These are phyloP conservation scores for Amiota minor DNA, from an alignment of 2,888 invertebrate genomes.

Conservation along the genomic window DNA sequence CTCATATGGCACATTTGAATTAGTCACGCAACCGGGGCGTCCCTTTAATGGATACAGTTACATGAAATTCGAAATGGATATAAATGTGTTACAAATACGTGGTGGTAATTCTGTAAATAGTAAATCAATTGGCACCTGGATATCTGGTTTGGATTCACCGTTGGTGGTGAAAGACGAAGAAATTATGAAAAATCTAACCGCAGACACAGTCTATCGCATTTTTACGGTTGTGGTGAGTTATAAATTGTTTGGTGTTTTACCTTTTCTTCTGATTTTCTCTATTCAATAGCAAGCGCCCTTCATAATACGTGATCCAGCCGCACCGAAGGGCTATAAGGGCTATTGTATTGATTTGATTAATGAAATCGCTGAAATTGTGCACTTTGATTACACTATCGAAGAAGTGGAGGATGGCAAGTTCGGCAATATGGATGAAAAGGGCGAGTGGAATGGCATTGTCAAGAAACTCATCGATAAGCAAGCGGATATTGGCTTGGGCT, in stretches of 20 bases:
- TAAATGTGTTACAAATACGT: constrained; percentile 81
- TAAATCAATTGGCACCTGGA: constrained; percentile 83
- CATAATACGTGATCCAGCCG: constrained; percentile 80
- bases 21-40: constrained; percentile 77
- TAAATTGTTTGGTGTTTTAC: not conserved
- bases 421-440: constrained; percentile 90
- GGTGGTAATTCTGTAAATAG: constrained; percentile 84
- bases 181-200: constrained; percentile 83
- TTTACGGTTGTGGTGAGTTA: constrained; percentile 85
- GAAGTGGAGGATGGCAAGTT: constrained; percentile 87
- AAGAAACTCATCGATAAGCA: constrained; percentile 86
- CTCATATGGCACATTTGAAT: constrained; percentile 80
- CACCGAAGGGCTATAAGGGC: constrained; percentile 83
- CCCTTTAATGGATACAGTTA: constrained; percentile 81
- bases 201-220: constrained; percentile 88
- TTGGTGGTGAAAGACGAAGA: constrained; percentile 79
- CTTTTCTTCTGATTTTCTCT: not conserved
- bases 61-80: constrained; percentile 83
- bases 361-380: constrained; percentile 86
- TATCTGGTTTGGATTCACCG: constrained; percentile 81
- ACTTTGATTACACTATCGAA: constrained; percentile 92
- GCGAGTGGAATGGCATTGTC: constrained; percentile 89
- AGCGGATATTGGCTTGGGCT: constrained; percentile 94
- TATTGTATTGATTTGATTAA: constrained; percentile 96
- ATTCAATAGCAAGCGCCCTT: constrained; percentile 86